phyloP scores from a whole-genome alignment of 1,140 invertebrate genomes.

The Streblospio benedicti region DNA sequence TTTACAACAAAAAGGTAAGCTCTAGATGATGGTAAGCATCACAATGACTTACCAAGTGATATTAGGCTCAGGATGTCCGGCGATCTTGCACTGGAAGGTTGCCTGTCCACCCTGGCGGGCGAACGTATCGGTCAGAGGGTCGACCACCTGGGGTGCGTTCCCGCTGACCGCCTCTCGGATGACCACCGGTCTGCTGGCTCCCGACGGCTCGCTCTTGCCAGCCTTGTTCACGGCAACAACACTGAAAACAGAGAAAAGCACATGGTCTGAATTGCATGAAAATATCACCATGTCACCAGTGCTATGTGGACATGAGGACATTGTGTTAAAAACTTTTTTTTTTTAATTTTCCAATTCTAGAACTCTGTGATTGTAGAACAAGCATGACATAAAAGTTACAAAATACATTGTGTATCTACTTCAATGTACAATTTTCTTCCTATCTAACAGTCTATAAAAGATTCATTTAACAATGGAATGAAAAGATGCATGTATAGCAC shows the following conservation, averaged over 20 bases:
- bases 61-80: constrained; percentile 78
- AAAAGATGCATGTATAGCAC: no score
- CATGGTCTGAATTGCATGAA: no score
- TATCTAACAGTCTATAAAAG: no score
- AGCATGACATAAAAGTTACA: no score
- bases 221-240: constrained; percentile 93
- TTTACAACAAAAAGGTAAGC: no score
- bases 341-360: constrained; percentile 78
- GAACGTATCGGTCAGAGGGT: constrained; percentile 8
- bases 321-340: constrained; percentile 81
- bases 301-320: constrained; percentile 81
- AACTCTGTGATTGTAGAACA: no score
- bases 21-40: no score
- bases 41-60: constrained; percentile 76
- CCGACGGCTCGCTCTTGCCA: constrained; percentile 75
- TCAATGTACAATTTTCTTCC: no score
- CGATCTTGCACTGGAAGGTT: constrained; percentile 69
- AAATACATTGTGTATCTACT: no score
- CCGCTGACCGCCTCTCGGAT: constrained; percentile 11
- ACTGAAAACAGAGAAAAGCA: no score
- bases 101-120: background rate
- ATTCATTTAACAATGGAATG: no score
- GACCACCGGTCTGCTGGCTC: constrained; percentile 2
- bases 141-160: constrained; percentile 9
- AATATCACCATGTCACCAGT: no score